A percentile compares a stretch with the other conserved stretches of the same genome.
Evolutionary conservation across 2,888 invertebrate species (phyloP).

Genomic region (Mellilla xanthometata): DNA sequence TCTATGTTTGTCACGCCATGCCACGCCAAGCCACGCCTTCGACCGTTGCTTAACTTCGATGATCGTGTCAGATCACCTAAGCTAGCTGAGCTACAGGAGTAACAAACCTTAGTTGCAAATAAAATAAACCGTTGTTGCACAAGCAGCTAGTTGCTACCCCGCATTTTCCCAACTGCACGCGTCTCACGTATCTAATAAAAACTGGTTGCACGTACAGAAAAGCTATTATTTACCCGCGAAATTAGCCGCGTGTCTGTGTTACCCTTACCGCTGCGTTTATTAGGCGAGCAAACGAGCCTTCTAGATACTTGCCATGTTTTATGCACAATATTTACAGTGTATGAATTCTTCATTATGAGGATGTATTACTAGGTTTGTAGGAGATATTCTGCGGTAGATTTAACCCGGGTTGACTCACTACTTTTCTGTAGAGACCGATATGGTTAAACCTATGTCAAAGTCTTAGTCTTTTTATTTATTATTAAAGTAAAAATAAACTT

Average conservation of each 20-base stretch:
- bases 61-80: no score
- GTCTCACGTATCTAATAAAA: slow-evolving; percentile 44
- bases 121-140: neutral
- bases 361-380: neutral
- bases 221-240: slow-evolving; percentile 51
- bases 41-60: no score
- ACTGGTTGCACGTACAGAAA: slow-evolving; percentile 49
- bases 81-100: no score
- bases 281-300: slow-evolving; percentile 27
- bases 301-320: slow-evolving; percentile 18
- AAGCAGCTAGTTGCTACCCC: neutral
- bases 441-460: no score
- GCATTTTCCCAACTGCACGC: slow-evolving; percentile 3
- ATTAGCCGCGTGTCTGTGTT: slow-evolving; percentile 47
- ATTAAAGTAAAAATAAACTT: no score
- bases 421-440: no score
- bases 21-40: no score
- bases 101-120: no score
- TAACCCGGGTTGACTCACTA: no score
- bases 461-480: no score
- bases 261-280: slow-evolving; percentile 36
- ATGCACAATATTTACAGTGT: slow-evolving; percentile 9
- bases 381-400: no score
- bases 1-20: no score
- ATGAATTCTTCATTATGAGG: neutral